Evolutionary conservation across 2,113 vertebrate species (phyloP), one percentile per base, ranked within the genome.

Genomic region (Corythornis cristatus): DNA sequence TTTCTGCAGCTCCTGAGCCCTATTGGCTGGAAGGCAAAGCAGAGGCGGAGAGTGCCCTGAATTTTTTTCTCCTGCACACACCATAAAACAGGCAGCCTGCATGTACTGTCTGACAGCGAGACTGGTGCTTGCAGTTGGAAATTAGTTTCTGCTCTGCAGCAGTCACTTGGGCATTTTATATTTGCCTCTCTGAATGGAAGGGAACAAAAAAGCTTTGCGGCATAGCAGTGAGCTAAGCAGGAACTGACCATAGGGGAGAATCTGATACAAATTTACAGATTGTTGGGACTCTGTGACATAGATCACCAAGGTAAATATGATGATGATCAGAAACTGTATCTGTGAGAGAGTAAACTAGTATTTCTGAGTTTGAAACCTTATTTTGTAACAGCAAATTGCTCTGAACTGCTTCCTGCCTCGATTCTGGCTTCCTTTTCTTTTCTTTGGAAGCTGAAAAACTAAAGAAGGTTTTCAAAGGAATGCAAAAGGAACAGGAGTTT

Each of bases 21-120:
- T 90, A 98, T 98, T 98, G 98, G 98, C 91, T 97, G 88, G 48
- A 65, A 90, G 60, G 80, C 71, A 93, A 85, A 86, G 74, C 50
- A 80, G 95, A 96, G 98, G 97, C 86, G 98, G 97, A 89, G 97
- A 85, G 65, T 84, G 33, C 61, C 43, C 31, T 83, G 89, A 86
- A 71, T 79, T 84, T 96, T 91, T 93, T 79, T 81, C 50, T 60
- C 57, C 83, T 86, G 76, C 83, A 83, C 90, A 79, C 86, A 82
- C 50, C 15, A 90, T 71, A 94, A 93, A 96, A 90, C 89, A 72
- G 82, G 87, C 92, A 93, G 96, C 91, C 43, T 3, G 93, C 74
- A 46, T 65, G 77, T 76, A 82, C 73, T 78, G 86, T 43, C 93
- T 92, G 86, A 76, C 87, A 76, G 85, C 2, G 17, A 60, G 46